Evolutionary conservation across 2,888 invertebrate species (phyloP).

Genomic region (Mesorhabditis spiculigera): DNA sequence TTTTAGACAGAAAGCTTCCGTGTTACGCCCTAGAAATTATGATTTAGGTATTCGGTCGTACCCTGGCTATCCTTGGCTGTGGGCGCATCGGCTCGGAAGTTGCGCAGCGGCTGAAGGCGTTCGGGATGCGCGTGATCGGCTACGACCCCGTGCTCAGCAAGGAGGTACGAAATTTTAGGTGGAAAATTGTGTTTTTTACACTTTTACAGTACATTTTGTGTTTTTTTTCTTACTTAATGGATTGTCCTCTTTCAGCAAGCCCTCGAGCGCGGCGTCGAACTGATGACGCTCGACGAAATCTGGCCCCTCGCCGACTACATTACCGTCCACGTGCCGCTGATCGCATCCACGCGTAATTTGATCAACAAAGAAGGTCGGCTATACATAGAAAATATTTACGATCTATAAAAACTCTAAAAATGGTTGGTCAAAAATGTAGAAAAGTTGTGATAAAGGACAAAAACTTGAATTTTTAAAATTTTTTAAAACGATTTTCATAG

Average conservation of each 20-base stretch:
- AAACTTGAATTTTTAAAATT: too few species aligned
- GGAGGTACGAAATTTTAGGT: constrained; percentile 60
- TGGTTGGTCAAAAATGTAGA: too few species aligned
- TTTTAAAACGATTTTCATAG: too few species aligned
- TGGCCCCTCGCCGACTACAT: constrained; percentile 98
- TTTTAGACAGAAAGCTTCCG: not conserved
- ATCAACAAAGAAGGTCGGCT: constrained; percentile 36
- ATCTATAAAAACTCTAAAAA: too few species aligned
- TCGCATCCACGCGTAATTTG: constrained; percentile 76
- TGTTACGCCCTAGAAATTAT: not conserved
- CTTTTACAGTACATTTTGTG: not conserved
- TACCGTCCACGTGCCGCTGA: constrained; percentile 91
- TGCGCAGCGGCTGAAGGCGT: constrained; percentile 85
- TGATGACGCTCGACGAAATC: constrained; percentile 77
- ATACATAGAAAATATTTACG: not conserved
- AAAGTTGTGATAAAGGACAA: too few species aligned
- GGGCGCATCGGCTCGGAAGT: constrained; percentile 94
- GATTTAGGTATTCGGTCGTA: constrained; percentile 80
- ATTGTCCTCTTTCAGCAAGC: constrained; percentile 65
- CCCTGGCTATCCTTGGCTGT: constrained; percentile 85
- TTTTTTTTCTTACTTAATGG: not conserved
- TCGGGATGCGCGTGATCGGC: constrained; percentile 94
- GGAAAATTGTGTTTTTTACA: not conserved
- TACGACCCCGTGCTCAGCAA: constrained; percentile 85
- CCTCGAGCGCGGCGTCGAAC: constrained; percentile 74